These are phyloP conservation scores for Sebastes hubbsi DNA, from an alignment of 2,797 vertebrate genomes.

Conservation along the genomic window DNA sequence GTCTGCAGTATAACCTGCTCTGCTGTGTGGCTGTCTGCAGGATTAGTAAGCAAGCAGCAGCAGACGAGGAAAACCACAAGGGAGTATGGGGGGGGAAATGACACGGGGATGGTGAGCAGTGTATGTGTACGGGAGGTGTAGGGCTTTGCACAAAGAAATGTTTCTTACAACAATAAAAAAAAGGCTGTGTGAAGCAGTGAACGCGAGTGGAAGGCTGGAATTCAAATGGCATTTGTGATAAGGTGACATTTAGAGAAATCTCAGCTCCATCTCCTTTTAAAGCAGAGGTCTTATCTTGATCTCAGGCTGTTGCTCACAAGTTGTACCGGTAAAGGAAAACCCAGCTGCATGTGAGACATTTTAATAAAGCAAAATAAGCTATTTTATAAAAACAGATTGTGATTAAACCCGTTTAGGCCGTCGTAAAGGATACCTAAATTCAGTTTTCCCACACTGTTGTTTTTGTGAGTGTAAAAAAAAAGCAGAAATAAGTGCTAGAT, in stretches of 20 bases:
- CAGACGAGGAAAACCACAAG: conserved; percentile 44
- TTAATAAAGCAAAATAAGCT: neutral
- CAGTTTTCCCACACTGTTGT: neutral
- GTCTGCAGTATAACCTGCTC: neutral
- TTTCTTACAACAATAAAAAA: conserved; percentile 27
- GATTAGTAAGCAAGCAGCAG: conserved; percentile 60
- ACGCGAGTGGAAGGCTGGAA: conserved; percentile 20
- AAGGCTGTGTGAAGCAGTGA: conserved; percentile 23
- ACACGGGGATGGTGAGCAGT: neutral
- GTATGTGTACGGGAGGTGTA: neutral
- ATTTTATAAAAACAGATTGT: neutral
- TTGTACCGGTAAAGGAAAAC: neutral
- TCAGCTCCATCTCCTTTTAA: conserved; percentile 57
- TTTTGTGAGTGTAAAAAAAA: neutral
- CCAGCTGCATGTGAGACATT: neutral
- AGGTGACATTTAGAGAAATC: conserved; percentile 76
- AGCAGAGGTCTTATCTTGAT: conserved; percentile 54
- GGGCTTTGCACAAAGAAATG: conserved; percentile 33
- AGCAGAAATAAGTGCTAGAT: neutral
- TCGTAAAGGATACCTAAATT: neutral
- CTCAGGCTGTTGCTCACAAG: neutral
- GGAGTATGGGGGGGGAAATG: neutral
- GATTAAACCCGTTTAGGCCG: neutral
- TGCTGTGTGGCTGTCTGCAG: conserved; percentile 27
- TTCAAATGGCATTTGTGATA: conserved; percentile 68